phyloP scores from a whole-genome alignment of 2,888 invertebrate genomes.

The Nemapogon koenigi region DNA sequence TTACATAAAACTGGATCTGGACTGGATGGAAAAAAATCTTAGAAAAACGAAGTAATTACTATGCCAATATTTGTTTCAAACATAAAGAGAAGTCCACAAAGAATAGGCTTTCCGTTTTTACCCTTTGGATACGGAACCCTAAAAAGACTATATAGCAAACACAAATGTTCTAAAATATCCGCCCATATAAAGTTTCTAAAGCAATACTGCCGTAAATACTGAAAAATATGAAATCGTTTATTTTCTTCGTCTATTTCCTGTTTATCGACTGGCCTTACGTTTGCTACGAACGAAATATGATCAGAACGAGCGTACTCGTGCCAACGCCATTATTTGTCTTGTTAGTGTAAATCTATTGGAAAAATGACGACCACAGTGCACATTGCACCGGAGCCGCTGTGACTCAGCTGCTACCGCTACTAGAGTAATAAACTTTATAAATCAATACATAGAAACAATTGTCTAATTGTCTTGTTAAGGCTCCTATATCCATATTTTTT shows the following conservation, averaged over 20 bases:
- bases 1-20: no score
- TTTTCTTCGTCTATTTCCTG: slow-evolving; percentile 24
- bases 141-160: no score
- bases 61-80: no score
- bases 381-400: slow-evolving; percentile 1
- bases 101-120: no score
- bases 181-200: no score
- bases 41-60: no score
- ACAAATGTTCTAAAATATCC: no score
- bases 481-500: not conserved
- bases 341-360: slow-evolving; percentile 47
- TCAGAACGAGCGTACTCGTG: slow-evolving; percentile 22
- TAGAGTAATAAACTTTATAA: no score
- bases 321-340: slow-evolving; percentile 39
- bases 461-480: not conserved
- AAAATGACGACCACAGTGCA: slow-evolving; percentile 28
- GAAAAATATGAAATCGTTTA: slow-evolving; percentile 8
- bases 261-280: slow-evolving; percentile 24
- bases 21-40: no score
- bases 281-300: slow-evolving; percentile 32
- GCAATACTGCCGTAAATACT: slow-evolving; percentile 7
- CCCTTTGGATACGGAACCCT: no score
- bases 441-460: not conserved
- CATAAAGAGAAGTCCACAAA: no score
- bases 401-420: not conserved